A percentile compares a stretch with the other conserved stretches of the same genome.
Evolutionary conservation across 92 coral and sea anemone species (phyloP).

Genomic region (Porites rus): DNA sequence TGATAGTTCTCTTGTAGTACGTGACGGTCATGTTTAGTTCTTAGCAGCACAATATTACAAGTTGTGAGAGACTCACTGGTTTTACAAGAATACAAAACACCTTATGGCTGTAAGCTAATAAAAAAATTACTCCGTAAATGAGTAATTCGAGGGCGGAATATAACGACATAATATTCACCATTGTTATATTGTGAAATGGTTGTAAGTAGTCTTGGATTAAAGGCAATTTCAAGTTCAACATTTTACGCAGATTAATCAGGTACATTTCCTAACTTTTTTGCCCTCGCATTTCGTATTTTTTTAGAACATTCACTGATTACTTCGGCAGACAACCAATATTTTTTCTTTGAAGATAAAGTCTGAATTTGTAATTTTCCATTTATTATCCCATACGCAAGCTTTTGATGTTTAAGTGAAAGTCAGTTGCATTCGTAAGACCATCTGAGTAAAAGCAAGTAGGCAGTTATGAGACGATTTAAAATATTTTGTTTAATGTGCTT

Average conservation of each 20-base stretch:
- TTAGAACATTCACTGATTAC: background rate
- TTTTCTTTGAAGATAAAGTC: background rate
- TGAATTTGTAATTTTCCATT: background rate
- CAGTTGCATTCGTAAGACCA: background rate
- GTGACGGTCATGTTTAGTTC: background rate
- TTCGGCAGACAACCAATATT: conserved; percentile 1
- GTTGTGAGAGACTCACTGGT: background rate
- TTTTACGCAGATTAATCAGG: background rate
- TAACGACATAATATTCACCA: background rate
- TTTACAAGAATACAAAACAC: background rate
- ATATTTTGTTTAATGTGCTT: background rate
- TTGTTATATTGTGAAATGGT: too few species aligned
- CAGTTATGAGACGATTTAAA: background rate
- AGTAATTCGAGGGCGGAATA: background rate
- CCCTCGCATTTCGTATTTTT: background rate
- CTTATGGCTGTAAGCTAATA: conserved; percentile 1
- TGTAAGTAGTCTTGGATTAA: background rate
- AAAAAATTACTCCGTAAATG: conserved; percentile 1
- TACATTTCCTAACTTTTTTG: background rate
- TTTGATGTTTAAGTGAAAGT: background rate
- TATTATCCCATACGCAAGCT: background rate
- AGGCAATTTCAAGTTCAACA: background rate
- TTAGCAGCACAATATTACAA: too few species aligned
- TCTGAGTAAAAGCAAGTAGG: background rate
- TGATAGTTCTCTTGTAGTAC: background rate